phyloP scores from a whole-genome alignment of 2,797 vertebrate genomes.

The Yasuhikotakia modesta region DNA sequence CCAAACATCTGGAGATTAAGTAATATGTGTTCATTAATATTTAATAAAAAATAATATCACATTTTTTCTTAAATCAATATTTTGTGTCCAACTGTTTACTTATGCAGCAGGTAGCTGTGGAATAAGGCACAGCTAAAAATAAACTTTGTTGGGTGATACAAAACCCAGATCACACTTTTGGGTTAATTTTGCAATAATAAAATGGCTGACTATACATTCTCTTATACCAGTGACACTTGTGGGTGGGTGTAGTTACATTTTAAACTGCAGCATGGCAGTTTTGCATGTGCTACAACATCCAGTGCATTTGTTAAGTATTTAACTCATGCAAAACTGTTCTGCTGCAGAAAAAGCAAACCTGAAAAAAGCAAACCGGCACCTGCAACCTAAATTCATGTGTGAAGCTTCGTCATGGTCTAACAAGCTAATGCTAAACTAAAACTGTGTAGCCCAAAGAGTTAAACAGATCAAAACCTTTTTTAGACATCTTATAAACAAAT shows the following conservation, averaged over 20 bases:
- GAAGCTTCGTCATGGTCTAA: background rate
- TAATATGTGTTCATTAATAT: too few species aligned
- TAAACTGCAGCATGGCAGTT: background rate
- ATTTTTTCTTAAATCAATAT: too few species aligned
- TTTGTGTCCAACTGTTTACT: too few species aligned
- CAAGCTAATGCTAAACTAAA: background rate
- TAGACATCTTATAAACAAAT: background rate
- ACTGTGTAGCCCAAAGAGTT: background rate
- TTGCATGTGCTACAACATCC: background rate
- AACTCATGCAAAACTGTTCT: constrained; percentile 2
- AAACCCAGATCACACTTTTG: background rate
- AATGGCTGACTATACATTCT: background rate
- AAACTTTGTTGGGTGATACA: too few species aligned
- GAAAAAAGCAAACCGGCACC: too few species aligned
- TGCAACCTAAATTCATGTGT: background rate
- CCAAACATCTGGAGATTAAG: too few species aligned
- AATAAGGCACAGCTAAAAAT: too few species aligned
- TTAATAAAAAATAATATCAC: too few species aligned
- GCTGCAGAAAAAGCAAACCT: background rate
- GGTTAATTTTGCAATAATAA: background rate
- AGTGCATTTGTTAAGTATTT: background rate
- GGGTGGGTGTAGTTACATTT: background rate
- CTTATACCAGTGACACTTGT: background rate
- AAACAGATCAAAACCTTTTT: background rate
- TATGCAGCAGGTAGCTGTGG: too few species aligned